phyloP scores from a whole-genome alignment of 2,113 vertebrate species.

The Chitala chitala region DNA sequence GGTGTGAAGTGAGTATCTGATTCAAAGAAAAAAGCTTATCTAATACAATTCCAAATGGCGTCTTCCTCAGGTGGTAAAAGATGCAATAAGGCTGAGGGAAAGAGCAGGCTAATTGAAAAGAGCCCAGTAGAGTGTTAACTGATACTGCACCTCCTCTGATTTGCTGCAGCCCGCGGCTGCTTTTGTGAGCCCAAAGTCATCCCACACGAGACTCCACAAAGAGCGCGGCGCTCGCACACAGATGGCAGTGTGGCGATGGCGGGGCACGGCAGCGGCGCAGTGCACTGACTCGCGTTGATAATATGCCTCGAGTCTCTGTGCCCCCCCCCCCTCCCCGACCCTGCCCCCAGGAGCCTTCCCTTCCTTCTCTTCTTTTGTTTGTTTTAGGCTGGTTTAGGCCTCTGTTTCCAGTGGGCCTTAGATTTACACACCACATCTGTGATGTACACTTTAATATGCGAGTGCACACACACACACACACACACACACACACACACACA shows the following conservation, averaged over 20 bases:
- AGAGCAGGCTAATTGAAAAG: constrained; percentile 39
- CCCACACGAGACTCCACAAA: background rate
- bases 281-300: background rate
- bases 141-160: constrained; percentile 6
- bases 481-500: background rate
- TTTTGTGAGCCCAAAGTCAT: background rate
- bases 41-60: constrained; percentile 28
- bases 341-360: background rate
- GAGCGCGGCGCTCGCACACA: too few species aligned
- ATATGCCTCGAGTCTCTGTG: background rate
- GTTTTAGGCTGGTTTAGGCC: background rate
- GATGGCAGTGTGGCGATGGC: too few species aligned
- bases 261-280: background rate
- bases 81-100: constrained; percentile 28
- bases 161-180: background rate
- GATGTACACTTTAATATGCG: background rate
- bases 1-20: constrained; percentile 19
- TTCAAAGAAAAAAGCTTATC: constrained; percentile 21
- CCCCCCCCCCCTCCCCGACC: background rate
- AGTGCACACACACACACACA: background rate
- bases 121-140: constrained; percentile 33
- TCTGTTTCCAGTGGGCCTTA: background rate
- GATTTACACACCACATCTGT: background rate
- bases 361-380: background rate
- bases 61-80: constrained; percentile 37